Evolutionary conservation across 2,113 vertebrate genomes (phyloP), one percentile per base, ranked within the genome.

Genomic region (Perccottus glenii): DNA sequence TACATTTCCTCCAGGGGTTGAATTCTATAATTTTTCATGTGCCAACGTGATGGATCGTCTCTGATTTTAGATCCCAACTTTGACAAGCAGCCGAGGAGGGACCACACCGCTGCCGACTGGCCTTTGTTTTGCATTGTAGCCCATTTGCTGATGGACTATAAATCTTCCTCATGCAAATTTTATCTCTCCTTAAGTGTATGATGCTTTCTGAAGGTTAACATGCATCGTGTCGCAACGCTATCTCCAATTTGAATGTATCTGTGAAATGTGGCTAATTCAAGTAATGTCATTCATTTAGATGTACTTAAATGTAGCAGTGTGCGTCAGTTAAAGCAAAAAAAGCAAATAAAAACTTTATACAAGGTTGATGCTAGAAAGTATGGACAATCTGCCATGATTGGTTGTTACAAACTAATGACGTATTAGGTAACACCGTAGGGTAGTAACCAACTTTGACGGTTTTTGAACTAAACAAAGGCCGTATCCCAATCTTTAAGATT

Each of bases 191-290:
- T 89, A 80, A 88, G 84, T 89, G 85, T 60, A 71, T 79, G 85
- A 87, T 81, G 86, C 82, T 75, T 88, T 83, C 80, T 91, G 91
- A 93, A 93, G 92, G 92, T 93, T 91, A 93, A 90, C 84, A 83
- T 42, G 84, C 73, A 87, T 80, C 73, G 78, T 75, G 80, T 82
- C 33, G 80, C 72, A 77, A 75, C 35, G 52, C 52, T 12, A 55
- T 36, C 52, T 55, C 7, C 52, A 15, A n/a, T 36, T 55, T 55
- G 14, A 55, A 55, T 55, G 52, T 36, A 12, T n/a, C 14, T 15
- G 52, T n/a, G n/a, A 55, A 12, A 6, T 14, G 15, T 4, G 6
- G 12, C 5, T 40, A 8, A 40, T 3, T 40, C 2, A 40, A 40
- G 19, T 27, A 3, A 27, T 27, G 1, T 27, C 3, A 27, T 27